These are phyloP conservation scores for Chelonia mydas DNA, from an alignment of 2,797 vertebrate species.

Conservation along the genomic window DNA sequence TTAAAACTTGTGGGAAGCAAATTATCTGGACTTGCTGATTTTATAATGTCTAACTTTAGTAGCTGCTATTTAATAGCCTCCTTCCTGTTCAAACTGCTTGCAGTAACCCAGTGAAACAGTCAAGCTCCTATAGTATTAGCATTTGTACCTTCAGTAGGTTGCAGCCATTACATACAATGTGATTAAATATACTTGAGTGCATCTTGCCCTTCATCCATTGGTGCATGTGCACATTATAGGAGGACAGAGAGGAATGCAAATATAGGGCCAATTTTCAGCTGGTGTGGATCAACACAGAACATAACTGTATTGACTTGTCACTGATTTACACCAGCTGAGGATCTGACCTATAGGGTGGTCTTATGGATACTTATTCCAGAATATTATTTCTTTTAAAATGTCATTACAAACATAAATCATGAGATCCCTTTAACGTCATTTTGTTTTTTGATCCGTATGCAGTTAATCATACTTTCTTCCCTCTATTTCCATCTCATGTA, in stretches of 20 bases:
- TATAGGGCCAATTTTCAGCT: background rate
- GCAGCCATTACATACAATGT: background rate
- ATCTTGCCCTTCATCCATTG: background rate
- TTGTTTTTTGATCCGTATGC: background rate
- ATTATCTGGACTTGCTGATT: background rate
- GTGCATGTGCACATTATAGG: background rate
- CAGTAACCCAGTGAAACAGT: background rate
- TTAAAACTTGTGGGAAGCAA: background rate
- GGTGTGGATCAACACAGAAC: background rate
- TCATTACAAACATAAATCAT: background rate
- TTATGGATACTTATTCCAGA: background rate
- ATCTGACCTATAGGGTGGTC: background rate
- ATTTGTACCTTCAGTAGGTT: background rate
- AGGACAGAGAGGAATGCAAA: constrained; percentile 9
- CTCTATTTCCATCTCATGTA: background rate
- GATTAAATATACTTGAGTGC: background rate
- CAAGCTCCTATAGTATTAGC: background rate
- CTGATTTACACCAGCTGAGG: background rate
- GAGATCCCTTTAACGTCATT: background rate
- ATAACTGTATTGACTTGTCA: background rate
- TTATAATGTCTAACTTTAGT: background rate
- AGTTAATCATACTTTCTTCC: background rate
- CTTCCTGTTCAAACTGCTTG: background rate
- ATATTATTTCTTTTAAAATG: background rate
- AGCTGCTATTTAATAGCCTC: background rate